Percentiles rank a stretch among this genome's conserved stretches.
Conservation (phyloP, 2,888 invertebrate species). For the Phengaris arion region DNA sequence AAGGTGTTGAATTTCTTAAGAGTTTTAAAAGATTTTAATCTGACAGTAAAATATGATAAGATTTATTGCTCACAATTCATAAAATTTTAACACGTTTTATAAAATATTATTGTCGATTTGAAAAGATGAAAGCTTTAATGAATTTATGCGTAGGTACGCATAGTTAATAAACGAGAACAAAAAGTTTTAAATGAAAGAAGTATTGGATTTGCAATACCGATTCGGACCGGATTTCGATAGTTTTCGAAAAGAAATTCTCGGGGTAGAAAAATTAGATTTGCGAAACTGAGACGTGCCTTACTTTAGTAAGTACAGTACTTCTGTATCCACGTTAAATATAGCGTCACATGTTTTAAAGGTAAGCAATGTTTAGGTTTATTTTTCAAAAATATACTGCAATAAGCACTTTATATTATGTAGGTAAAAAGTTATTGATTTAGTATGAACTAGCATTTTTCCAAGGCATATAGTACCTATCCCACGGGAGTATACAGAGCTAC, state of each 20-base stretch:
- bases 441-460: too few species aligned
- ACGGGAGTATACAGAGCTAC: neutral
- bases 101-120: too few species aligned
- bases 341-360: neutral
- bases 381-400: neutral
- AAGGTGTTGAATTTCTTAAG: slow-evolving; percentile 23
- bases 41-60: neutral
- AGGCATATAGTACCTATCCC: neutral
- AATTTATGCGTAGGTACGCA: neutral
- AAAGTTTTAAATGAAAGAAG: slow-evolving; percentile 48
- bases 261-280: slow-evolving; percentile 72
- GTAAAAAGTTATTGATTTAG: too few species aligned
- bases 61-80: neutral
- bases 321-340: slow-evolving; percentile 5
- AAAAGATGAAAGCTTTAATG: neutral
- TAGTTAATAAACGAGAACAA: neutral
- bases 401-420: too few species aligned
- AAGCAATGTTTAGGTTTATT: neutral
- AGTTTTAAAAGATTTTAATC: neutral
- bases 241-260: slow-evolving; percentile 67
- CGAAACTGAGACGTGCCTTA: slow-evolving; percentile 65
- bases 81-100: neutral
- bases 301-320: slow-evolving; percentile 34
- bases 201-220: slow-evolving; percentile 65
- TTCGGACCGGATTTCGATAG: slow-evolving; percentile 55